A percentile compares a stretch with the other conserved stretches of the same genome.
Evolutionary conservation across 92 coral and sea anemone genomes (phyloP).

Genomic region (Montipora capitata): DNA sequence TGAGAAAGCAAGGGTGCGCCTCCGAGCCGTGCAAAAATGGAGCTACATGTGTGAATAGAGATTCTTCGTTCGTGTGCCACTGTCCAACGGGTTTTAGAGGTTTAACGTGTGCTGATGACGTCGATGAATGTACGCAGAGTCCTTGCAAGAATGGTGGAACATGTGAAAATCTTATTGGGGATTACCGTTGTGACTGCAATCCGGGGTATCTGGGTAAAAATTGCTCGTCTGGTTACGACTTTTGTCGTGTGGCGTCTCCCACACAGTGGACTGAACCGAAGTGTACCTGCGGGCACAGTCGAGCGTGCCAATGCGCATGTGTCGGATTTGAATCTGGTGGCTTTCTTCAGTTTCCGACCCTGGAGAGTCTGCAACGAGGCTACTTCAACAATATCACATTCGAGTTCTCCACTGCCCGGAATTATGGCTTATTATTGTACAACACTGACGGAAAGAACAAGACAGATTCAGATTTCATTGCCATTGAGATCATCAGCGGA

Average conservation of each 20-base stretch:
- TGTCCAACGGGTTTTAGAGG: conserved; percentile 91
- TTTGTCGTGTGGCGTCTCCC: conserved; percentile 83
- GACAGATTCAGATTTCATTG: conserved; percentile 86
- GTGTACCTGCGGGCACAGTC: conserved; percentile 88
- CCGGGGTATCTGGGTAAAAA: conserved; percentile 88
- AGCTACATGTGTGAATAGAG: conserved; percentile 75
- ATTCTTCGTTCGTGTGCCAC: conserved; percentile 72
- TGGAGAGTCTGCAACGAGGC: conserved; percentile 75
- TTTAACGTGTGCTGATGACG: conserved; percentile 73
- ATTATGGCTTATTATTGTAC: conserved; percentile 82
- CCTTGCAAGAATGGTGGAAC: conserved; percentile 88
- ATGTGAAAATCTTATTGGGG: conserved; percentile 79
- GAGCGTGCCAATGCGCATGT: conserved; percentile 85
- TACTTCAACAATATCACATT: conserved; percentile 84
- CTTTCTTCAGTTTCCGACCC: conserved; percentile 84
- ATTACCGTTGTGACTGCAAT: conserved; percentile 85
- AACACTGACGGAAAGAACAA: conserved; percentile 72
- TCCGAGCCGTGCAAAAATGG: conserved; percentile 84
- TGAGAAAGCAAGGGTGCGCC: conserved; percentile 78
- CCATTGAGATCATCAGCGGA: conserved; percentile 86
- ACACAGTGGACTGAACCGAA: conserved; percentile 75
- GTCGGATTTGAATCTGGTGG: conserved; percentile 91
- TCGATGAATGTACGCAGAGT: conserved; percentile 77
- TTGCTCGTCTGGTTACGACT: conserved; percentile 84
- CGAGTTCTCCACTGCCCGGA: conserved; percentile 84